Base-by-base conservation (phyloP, 2,888 invertebrate species). In the Pecten maximus region DNA sequence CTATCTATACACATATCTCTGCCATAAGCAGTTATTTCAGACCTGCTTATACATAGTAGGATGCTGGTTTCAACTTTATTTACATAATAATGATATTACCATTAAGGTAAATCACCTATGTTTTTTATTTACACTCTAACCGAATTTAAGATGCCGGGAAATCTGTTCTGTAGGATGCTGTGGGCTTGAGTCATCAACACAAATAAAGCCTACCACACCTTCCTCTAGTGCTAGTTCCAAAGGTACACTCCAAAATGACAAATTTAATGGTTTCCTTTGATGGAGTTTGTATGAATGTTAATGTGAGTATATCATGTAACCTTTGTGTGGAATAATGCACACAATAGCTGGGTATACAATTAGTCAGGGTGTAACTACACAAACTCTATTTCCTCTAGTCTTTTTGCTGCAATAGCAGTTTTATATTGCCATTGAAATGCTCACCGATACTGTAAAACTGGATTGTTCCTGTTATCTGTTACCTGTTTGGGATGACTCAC, bases 241-340 rank as follows among this genome's bases (percentile, higher is more conserved):
- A 54, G 19, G 54, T 54, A 54, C 28, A 28, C 28, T 35, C 74
- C 28, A 10, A 74, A 74, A 28, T 74, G 74, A 74, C 74, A 74
- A 35, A 35, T 74, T 74, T 74, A 74, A 74, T 74, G 74, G 74
- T 35, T 28, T 28, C 35, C 35, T 74, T 28, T 74, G 28, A 74
- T 74, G 19, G 74, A 74, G 74, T 74, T 74, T 74, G 74, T 74
- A 74, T 74, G 35, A 35, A 74, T 74, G 74, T 74, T 74, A 74
- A 74, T 74, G 74, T 74, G 74, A 23, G 8, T 74, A 74, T 74
- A 74, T 74, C 74, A 74, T 74, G 74, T 74, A 35, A 74, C 35
- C 28, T 35, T 74, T 74, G 74, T 74, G 74, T 74, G 35, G 23
- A 10, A 28, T 28, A 28, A 35, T 35, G 35, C 74, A 74, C 35